Base-by-base conservation (phyloP, 1,140 invertebrate genomes). In the Aporrectodea caliginosa region DNA sequence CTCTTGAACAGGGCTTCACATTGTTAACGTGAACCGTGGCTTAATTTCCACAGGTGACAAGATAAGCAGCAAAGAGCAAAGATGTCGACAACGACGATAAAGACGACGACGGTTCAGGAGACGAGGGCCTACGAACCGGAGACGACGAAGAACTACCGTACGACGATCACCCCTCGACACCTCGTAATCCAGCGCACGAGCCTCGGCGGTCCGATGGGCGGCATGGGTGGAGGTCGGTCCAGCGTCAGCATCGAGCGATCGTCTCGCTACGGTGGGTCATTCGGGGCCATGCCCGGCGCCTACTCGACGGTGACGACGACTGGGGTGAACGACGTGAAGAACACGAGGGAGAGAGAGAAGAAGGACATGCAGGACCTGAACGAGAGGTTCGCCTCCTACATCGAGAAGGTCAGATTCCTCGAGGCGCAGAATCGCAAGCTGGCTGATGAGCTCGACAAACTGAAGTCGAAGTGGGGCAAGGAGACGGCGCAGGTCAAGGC, bases 341-440 rank as follows among this genome's bases (percentile, higher is more conserved):
- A 68, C n/a, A 73, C 33, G 1, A 35, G 79, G 31, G 76, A 80
- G 27, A 80, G 74, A 58, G 79, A 80, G 68, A 80, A 80, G 69
- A 79, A 72, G 33, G 77, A 79, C 33, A 30, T 80, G 35, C 79
- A 80, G 35, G 77, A 80, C 22, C 35, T 80, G 33, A 80, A 22
- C 33, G 22, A 76, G 68, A 30, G 82, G 69, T 82, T 82, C 71
- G 81, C 81, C 35, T 72, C 32, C 58, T 82, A 82, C 74, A 82
- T 82, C 34, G 82, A 82, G 74, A 77, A 77, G 69, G 81, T 82
- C 22, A 75, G 81, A 27, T 82, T 80, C 76, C 75, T 80, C 68
- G 79, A 82, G 35, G 81, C 81, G 35, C 81, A 80, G 75, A 82
- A 82, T 75, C 69, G 77, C 1, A 76, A 80, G 34, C 72, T 80